Evolutionary conservation across 2,888 invertebrate genomes (phyloP), one percentile per base, ranked within the genome.

Genomic region (Polydrusus pterygomalis): DNA sequence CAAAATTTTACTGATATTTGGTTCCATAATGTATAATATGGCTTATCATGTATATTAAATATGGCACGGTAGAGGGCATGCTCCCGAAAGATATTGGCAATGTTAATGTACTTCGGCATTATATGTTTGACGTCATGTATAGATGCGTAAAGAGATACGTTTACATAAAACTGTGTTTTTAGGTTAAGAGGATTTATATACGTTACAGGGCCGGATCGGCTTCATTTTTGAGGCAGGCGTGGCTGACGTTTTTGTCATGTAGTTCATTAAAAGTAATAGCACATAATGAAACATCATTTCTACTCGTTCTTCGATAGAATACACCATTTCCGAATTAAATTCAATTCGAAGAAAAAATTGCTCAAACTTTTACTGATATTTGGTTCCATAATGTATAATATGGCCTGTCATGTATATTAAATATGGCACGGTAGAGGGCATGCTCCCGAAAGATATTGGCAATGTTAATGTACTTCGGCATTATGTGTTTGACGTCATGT

Each of bases 21-120:
- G 49, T 15, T 38, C 68, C 54, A 68, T 68, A 68, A 68, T 54
- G 68, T 68, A 68, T 68, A n/a, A n/a, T n/a, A 68, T 51, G 34
- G 68, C 56, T 56, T 51, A 68, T 68, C 68, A 68, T 68, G 68
- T 68, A 68, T 68, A 68, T 56, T 68, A 68, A 68, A 68, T 68
- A 68, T 68, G 68, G 68, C 54, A 40, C 13, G 45, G 40, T 49
- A 49, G 20, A 54, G 67, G 54, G 51, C 17, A 56, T 38, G 40
- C 25, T 40, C 40, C 40, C 20, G 38, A 54, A 68, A 51, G 68
- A 68, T 56, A 68, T 68, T 56, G 68, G 49, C 68, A 56, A 68
- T 68, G 68, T 68, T 54, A 68, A 68, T 68, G 38, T 68, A 68
- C 40, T 68, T 68, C 17, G 34, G 30, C 17, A 34, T 49, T 65